These are phyloP conservation scores for Muraenolepis orangiensis DNA, from an alignment of 2,797 vertebrate genomes.

Conservation along the genomic window DNA sequence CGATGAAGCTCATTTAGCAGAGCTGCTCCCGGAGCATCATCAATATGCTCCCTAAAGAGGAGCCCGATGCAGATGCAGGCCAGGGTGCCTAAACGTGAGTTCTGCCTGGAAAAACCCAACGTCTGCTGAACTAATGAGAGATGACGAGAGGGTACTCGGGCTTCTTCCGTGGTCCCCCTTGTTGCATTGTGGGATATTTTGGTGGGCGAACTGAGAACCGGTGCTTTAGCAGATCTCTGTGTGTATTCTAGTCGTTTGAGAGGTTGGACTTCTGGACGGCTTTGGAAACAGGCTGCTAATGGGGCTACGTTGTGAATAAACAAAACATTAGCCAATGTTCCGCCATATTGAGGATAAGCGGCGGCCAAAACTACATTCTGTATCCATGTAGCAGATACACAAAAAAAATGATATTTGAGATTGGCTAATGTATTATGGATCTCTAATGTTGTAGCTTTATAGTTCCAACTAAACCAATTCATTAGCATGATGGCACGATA, in stretches of 20 bases:
- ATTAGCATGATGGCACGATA: not conserved
- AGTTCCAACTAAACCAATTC: not conserved
- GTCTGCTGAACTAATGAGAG: slow-evolving; percentile 44
- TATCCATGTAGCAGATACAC: not conserved
- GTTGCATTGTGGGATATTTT: not conserved
- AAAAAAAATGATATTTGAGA: not conserved
- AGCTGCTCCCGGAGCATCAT: slow-evolving; percentile 57
- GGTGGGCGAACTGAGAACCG: not conserved
- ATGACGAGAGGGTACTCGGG: slow-evolving; percentile 35
- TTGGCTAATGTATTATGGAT: not conserved
- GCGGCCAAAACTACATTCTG: not conserved
- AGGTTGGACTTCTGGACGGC: no score
- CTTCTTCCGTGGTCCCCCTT: not conserved
- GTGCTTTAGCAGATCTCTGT: not conserved
- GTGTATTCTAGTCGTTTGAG: not conserved
- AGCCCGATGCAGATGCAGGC: slow-evolving; percentile 13
- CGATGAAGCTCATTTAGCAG: slow-evolving; percentile 70
- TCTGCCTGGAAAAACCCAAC: slow-evolving; percentile 31
- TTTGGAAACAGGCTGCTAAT: not conserved
- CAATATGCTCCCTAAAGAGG: slow-evolving; percentile 66
- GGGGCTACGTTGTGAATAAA: not conserved
- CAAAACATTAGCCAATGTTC: not conserved
- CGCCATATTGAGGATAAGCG: not conserved
- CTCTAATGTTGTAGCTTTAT: not conserved
- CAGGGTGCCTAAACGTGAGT: slow-evolving; percentile 50